These are phyloP conservation scores for Sinocyclocheilus anshuiensis DNA, from an alignment of 2,113 vertebrate species.

Conservation along the genomic window DNA sequence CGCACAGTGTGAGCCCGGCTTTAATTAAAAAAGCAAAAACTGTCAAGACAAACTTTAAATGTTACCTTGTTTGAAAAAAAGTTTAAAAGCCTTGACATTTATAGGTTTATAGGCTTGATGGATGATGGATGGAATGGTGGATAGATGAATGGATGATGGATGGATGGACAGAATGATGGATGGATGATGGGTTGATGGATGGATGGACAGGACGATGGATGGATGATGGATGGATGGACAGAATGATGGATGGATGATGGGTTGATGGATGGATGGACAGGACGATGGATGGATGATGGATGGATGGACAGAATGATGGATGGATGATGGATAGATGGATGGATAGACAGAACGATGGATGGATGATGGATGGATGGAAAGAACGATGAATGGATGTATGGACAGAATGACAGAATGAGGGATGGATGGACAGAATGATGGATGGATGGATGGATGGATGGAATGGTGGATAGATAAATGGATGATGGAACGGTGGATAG, in stretches of 20 bases:
- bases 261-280: not conserved
- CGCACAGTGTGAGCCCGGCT: no score
- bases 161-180: no score
- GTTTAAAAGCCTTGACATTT: no score
- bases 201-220: no score
- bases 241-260: no score
- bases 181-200: no score
- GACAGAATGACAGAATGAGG: no score
- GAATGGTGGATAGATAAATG: not conserved
- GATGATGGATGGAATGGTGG: not conserved
- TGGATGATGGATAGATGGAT: not conserved
- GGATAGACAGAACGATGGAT: no score
- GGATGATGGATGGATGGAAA: not conserved
- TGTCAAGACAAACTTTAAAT: not conserved
- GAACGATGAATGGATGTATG: not conserved
- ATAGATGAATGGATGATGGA: not conserved
- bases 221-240: not conserved
- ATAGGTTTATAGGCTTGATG: no score
- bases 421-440: not conserved
- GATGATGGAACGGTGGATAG: not conserved
- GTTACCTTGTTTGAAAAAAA: not conserved
- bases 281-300: not conserved
- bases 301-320: no score
- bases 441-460: no score
- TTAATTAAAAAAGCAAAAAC: not conserved